A percentile compares a stretch with the other conserved stretches of the same genome.
phyloP scores from a whole-genome alignment of 2,113 vertebrate genomes.

The Neotoma lepida region DNA sequence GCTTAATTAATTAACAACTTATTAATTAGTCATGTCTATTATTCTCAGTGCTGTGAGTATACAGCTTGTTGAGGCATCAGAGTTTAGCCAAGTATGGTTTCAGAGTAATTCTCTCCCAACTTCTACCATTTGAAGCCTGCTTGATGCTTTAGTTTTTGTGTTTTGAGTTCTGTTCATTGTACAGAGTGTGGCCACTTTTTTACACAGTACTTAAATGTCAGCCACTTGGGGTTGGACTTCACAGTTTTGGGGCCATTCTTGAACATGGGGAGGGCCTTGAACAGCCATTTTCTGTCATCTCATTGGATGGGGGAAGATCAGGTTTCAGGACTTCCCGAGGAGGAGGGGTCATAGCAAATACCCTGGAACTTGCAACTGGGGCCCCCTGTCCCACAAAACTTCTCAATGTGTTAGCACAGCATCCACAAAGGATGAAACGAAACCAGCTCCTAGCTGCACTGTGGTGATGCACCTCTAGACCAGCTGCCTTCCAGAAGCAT shows the following conservation, averaged over 20 bases:
- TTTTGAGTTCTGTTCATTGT: background rate
- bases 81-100: background rate
- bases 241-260: background rate
- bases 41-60: background rate
- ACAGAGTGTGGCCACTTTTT: background rate
- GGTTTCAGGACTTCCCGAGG: background rate
- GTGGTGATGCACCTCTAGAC: background rate
- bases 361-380: background rate
- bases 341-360: background rate
- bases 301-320: background rate
- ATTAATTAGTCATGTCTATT: background rate
- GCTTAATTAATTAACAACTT: background rate
- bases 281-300: background rate
- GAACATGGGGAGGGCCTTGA: background rate
- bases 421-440: background rate
- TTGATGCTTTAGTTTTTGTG: background rate
- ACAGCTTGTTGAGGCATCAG: background rate
- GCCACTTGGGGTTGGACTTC: background rate
- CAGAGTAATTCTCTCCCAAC: background rate
- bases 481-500: background rate
- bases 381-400: background rate
- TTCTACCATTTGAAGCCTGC: background rate
- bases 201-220: background rate
- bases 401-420: background rate
- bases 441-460: background rate